A percentile compares a stretch with the other conserved stretches of the same genome.
phyloP scores from a whole-genome alignment of 2,113 vertebrate genomes.

The Nasalis larvatus region DNA sequence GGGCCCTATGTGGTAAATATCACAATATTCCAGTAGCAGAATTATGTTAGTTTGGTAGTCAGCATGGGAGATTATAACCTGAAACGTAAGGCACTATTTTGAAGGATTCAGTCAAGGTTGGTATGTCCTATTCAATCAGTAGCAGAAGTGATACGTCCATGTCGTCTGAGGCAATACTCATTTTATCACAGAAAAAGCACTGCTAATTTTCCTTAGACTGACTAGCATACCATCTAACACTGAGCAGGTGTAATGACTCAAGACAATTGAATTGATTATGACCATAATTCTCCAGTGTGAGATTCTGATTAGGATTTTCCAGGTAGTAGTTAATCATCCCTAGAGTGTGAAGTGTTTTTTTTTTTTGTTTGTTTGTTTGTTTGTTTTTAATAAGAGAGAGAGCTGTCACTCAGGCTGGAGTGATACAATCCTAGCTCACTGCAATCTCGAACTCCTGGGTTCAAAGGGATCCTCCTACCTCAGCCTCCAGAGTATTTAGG shows the following conservation, averaged over 20 bases:
- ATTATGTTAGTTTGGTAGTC: not conserved
- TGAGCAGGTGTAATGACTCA: not conserved
- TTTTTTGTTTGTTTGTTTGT: not conserved
- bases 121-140: not conserved
- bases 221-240: not conserved
- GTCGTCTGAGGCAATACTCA: not conserved
- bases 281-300: not conserved
- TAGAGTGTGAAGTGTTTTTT: no score
- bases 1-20: not conserved
- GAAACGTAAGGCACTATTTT: not conserved
- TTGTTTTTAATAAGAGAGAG: not conserved
- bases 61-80: not conserved
- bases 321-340: not conserved
- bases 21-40: not conserved
- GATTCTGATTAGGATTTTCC: not conserved
- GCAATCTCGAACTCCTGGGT: not conserved
- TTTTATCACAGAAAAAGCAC: not conserved
- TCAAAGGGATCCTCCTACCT: no score
- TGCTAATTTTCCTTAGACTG: not conserved
- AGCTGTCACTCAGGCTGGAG: not conserved
- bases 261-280: not conserved
- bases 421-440: not conserved
- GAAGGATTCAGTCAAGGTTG: not conserved
- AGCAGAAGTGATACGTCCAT: not conserved
- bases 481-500: not conserved